Conservation (phyloP, 2,888 invertebrate species). For the Ornithoptera priamus region DNA sequence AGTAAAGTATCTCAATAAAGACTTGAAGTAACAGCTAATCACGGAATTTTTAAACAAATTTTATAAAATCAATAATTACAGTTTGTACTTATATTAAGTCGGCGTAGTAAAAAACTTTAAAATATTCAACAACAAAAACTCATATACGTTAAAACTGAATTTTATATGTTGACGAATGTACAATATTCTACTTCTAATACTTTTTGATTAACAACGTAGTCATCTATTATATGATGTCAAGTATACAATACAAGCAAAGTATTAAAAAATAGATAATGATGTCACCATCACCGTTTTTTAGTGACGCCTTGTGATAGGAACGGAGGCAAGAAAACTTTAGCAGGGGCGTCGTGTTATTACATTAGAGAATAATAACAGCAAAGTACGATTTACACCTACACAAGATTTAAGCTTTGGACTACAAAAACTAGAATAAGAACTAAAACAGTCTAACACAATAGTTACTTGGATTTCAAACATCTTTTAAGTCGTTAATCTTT, state of each 20-base stretch:
- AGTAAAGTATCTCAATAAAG: not conserved
- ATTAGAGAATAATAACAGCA: conserved; percentile 61
- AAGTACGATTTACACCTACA: conserved; percentile 53
- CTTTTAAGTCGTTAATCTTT: conserved; percentile 35
- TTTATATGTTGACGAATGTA: too few relatives aligned
- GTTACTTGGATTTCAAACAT: conserved; percentile 21
- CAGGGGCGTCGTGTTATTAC: conserved; percentile 62
- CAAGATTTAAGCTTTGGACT: conserved; percentile 38
- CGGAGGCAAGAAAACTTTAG: conserved; percentile 44
- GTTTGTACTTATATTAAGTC: not conserved
- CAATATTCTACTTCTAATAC: too few relatives aligned
- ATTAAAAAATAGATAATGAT: conserved; percentile 21
- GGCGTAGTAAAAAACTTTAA: not conserved
- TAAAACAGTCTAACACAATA: conserved; percentile 33
- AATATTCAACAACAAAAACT: not conserved
- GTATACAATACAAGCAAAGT: not conserved
- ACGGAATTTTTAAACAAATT: not conserved
- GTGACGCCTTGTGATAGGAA: conserved; percentile 46
- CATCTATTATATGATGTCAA: conserved; percentile 3
- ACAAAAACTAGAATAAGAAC: not conserved
- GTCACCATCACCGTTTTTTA: conserved; percentile 21
- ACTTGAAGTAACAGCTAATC: not conserved
- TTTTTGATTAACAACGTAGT: not conserved
- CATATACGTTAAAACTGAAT: too few relatives aligned
- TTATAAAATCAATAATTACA: not conserved